Conservation (phyloP, 1,140 invertebrate genomes). For the Latrodectus geometricus region DNA sequence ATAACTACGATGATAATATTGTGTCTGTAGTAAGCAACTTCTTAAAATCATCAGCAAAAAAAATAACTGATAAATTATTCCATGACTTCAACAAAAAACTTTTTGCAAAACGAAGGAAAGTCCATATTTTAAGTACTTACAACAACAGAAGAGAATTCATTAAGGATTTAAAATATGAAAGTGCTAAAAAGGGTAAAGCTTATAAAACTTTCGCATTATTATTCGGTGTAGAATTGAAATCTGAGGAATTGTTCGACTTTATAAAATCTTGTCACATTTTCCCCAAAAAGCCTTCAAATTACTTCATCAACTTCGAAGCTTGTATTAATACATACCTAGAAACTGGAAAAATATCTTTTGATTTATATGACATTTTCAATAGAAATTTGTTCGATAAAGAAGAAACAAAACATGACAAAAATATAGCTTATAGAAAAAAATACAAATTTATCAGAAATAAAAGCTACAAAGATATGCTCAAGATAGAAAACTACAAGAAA, state of each 20-base stretch:
- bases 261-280: neutral
- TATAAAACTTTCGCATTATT: neutral
- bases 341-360: neutral
- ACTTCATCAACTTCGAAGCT: neutral
- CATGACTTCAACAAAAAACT: neutral
- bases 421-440: neutral
- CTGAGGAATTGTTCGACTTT: neutral
- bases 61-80: neutral
- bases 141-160: neutral
- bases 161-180: neutral
- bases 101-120: neutral
- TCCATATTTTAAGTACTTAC: neutral
- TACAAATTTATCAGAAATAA: neutral
- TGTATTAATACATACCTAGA: neutral
- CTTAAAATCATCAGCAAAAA: neutral
- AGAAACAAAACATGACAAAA: neutral
- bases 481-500: neutral
- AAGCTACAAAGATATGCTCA: neutral
- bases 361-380: neutral
- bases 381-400: neutral
- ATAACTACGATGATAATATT: neutral
- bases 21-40: too few species aligned
- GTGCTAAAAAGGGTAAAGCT: neutral
- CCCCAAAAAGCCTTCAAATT: neutral
- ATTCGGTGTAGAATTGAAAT: neutral